Evolutionary conservation across 1,140 invertebrate genomes (phyloP).

Genomic region (Varroa destructor): DNA sequence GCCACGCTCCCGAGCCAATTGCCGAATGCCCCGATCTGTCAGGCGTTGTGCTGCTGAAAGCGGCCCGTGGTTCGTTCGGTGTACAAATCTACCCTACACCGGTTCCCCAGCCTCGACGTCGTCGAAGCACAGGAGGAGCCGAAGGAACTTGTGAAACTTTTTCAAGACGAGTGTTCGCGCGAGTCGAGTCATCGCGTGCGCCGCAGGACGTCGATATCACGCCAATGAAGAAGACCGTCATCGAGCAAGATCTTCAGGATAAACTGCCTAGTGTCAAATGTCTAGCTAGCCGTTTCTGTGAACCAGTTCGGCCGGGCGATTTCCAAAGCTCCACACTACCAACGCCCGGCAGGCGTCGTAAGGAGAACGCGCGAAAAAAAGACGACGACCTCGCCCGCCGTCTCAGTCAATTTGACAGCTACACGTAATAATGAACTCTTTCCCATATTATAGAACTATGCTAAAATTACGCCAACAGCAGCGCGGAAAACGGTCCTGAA

Average conservation of each 20-base stretch:
- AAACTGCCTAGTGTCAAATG: conserved; percentile 16
- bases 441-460: too few relatives aligned
- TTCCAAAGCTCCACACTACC: conserved; percentile 12
- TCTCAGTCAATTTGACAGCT: conserved; percentile 26
- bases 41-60: neutral
- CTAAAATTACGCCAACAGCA: too few relatives aligned
- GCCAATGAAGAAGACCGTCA: conserved; percentile 18
- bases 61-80: conserved; percentile 15
- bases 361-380: neutral
- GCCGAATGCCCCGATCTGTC: conserved; percentile 13
- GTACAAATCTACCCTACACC: conserved; percentile 24
- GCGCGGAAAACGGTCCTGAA: too few relatives aligned
- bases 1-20: neutral
- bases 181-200: too few relatives aligned
- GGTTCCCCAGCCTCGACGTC: conserved; percentile 25
- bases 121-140: conserved; percentile 23
- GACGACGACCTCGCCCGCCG: neutral
- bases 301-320: conserved; percentile 18
- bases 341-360: neutral
- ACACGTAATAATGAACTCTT: neutral
- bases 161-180: too few relatives aligned
- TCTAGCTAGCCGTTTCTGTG: conserved; percentile 11
- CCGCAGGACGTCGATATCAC: conserved; percentile 20
- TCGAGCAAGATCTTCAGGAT: conserved; percentile 19
- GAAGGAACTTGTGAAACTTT: neutral